Conservation (phyloP, 2,113 vertebrate species). For the Xenopus borealis region DNA sequence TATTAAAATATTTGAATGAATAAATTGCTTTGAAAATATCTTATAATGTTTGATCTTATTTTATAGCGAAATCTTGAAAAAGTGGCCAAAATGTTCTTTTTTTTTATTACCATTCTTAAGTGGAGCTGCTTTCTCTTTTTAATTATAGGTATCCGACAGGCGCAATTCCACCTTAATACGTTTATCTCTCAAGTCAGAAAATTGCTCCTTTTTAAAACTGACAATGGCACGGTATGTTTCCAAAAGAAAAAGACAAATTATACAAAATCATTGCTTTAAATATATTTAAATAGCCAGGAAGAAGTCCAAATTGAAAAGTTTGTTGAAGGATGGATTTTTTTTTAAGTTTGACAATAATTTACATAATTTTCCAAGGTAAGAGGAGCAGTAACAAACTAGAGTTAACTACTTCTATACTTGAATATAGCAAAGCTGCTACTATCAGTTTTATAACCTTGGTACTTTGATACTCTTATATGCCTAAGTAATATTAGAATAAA, state of each 20-base stretch:
- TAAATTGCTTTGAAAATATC: too few relatives aligned
- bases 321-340: constrained; percentile 55
- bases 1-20: too few relatives aligned
- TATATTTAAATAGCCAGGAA: constrained; percentile 68
- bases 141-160: constrained; percentile 73
- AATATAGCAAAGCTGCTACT: too few relatives aligned
- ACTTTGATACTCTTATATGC: too few relatives aligned
- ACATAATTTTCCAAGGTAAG: constrained; percentile 28
- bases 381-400: too few relatives aligned
- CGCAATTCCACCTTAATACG: constrained; percentile 76
- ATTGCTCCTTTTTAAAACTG: constrained; percentile 80
- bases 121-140: constrained; percentile 76
- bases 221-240: constrained; percentile 81
- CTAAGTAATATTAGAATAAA: too few relatives aligned
- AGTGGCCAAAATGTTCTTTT: constrained; percentile 73
- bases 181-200: constrained; percentile 79
- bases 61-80: constrained; percentile 66
- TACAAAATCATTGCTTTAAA: constrained; percentile 74
- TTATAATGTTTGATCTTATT: constrained; percentile 44
- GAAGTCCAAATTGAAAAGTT: constrained; percentile 72
- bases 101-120: constrained; percentile 62
- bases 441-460: too few relatives aligned
- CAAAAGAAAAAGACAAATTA: constrained; percentile 74
- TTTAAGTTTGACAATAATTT: constrained; percentile 43
- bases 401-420: too few relatives aligned